Percentiles rank a stretch among this genome's conserved stretches.
Conservation (phyloP, 92 coral and sea anemone species). For the Phenganax subtilis region DNA sequence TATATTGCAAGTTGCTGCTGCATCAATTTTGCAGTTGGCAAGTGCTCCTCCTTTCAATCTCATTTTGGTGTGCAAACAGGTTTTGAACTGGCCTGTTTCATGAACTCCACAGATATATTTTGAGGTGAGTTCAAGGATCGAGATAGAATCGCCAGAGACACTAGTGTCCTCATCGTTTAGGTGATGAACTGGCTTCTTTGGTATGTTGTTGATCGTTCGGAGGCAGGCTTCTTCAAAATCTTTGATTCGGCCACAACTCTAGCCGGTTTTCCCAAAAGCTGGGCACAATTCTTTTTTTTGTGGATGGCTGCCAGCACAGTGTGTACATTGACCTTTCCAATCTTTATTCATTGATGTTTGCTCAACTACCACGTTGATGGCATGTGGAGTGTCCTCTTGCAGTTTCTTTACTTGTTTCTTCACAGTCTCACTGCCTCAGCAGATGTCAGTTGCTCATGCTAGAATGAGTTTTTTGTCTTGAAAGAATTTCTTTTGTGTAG, state of each 20-base stretch:
- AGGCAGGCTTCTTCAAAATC: slow-evolving; percentile 32
- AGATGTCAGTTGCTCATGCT: slow-evolving; percentile 16
- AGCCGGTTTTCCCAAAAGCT: background rate
- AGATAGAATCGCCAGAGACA: slow-evolving; percentile 37
- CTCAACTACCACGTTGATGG: background rate
- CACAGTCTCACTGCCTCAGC: slow-evolving; percentile 11
- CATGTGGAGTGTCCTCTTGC: background rate
- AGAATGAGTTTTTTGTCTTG: slow-evolving; percentile 15
- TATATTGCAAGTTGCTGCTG: background rate
- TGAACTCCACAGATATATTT: background rate
- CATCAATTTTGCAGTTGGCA: background rate
- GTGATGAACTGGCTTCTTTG: background rate
- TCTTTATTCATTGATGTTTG: background rate
- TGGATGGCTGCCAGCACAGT: slow-evolving; percentile 28
- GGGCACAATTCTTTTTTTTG: slow-evolving; percentile 4
- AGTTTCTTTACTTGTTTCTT: background rate
- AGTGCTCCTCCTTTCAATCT: too few species aligned
- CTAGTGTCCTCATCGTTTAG: background rate
- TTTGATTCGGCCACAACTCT: slow-evolving; percentile 11
- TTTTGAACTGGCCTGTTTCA: background rate
- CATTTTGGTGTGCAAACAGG: too few species aligned
- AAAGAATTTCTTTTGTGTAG: background rate
- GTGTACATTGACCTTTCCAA: background rate
- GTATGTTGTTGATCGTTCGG: background rate
- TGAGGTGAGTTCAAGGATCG: background rate